These are phyloP conservation scores for Rhimphoctona megacephalus DNA, from an alignment of 2,888 invertebrate species.

Conservation along the genomic window DNA sequence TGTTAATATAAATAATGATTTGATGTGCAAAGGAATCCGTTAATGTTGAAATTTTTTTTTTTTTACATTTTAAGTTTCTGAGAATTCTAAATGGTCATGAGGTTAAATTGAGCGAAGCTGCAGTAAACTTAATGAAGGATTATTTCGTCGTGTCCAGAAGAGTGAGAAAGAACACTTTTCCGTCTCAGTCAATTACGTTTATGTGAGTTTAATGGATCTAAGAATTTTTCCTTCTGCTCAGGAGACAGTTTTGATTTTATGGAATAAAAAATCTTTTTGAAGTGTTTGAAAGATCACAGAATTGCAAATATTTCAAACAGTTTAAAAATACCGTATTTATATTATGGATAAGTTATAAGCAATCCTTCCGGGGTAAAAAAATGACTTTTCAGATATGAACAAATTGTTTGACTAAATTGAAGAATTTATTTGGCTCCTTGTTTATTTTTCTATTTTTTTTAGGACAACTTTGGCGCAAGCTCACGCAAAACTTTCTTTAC, in stretches of 20 bases:
- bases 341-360: neutral
- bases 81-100: slow-evolving; percentile 70
- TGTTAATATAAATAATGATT: neutral
- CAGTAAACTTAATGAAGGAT: slow-evolving; percentile 83
- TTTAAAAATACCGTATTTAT: neutral
- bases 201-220: slow-evolving; percentile 75
- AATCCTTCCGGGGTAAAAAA: no score
- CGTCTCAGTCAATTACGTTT: slow-evolving; percentile 76
- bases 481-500: slow-evolving; percentile 77
- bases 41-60: neutral
- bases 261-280: neutral
- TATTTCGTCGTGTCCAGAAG: slow-evolving; percentile 85
- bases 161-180: slow-evolving; percentile 81
- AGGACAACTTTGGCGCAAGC: slow-evolving; percentile 78
- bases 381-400: no score
- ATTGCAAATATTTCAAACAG: neutral
- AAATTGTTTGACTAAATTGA: neutral
- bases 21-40: neutral
- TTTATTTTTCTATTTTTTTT: neutral
- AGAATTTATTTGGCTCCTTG: neutral
- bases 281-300: neutral
- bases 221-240: neutral
- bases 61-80: slow-evolving; percentile 71
- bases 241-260: neutral
- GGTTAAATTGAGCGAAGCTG: slow-evolving; percentile 76